phyloP scores from a whole-genome alignment of 1,140 invertebrate genomes.

The Trichonephila clavata region DNA sequence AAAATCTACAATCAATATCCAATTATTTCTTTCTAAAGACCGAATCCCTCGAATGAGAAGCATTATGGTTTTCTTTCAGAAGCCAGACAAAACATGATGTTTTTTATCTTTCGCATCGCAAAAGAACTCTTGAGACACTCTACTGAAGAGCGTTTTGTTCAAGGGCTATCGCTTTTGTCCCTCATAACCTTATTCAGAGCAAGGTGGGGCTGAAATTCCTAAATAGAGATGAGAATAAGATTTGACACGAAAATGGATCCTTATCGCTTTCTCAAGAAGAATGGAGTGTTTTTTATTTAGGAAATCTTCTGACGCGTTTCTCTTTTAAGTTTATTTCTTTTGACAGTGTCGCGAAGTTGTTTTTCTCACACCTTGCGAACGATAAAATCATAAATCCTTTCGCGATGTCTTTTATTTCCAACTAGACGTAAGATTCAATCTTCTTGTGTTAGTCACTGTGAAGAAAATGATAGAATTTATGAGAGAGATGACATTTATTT shows the following conservation, averaged over 20 bases:
- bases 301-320: not conserved
- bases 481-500: too few relatives aligned
- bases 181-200: slow-evolving; percentile 4
- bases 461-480: not conserved
- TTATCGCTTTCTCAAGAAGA: slow-evolving; percentile 9
- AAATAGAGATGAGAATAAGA: slow-evolving; percentile 49
- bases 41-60: not conserved
- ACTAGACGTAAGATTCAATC: not conserved
- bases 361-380: not conserved
- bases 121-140: slow-evolving; percentile 13
- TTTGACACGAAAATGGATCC: slow-evolving; percentile 55
- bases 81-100: not conserved
- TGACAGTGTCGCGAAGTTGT: not conserved
- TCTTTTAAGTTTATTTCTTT: not conserved
- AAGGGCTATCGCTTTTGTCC: slow-evolving; percentile 20
- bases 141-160: not conserved
- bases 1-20: not conserved
- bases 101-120: not conserved
- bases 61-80: not conserved
- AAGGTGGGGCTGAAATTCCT: not conserved
- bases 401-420: not conserved
- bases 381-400: not conserved
- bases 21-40: not conserved
- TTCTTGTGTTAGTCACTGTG: not conserved
- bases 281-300: not conserved